phyloP scores from a whole-genome alignment of 2,113 vertebrate species.

The Colius striatus region DNA sequence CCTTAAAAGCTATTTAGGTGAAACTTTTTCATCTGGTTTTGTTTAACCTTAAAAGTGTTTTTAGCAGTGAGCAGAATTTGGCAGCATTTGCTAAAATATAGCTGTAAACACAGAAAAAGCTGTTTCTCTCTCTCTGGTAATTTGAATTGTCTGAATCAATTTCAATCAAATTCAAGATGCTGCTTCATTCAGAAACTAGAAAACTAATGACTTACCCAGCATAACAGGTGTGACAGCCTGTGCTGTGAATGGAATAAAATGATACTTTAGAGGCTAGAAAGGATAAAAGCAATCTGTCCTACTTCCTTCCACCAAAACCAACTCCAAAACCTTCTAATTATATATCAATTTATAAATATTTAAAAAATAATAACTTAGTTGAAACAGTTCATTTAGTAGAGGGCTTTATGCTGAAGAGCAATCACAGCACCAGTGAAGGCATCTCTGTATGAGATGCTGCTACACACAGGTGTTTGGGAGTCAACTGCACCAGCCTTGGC shows the following conservation, averaged over 20 bases:
- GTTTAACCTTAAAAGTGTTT: neutral
- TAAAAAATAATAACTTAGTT: neutral
- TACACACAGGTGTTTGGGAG: neutral
- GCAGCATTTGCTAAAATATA: neutral
- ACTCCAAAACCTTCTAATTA: neutral
- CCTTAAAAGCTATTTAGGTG: neutral
- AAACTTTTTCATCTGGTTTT: neutral
- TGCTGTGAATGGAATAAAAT: constrained; percentile 37
- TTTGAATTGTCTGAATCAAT: neutral
- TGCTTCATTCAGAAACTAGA: neutral
- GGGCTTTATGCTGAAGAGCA: neutral
- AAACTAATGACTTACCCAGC: neutral
- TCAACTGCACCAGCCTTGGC: neutral
- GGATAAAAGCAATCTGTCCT: neutral
- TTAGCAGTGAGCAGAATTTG: neutral
- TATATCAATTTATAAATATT: neutral
- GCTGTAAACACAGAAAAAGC: neutral
- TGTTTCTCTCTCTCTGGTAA: neutral
- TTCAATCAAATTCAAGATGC: neutral
- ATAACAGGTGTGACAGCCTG: neutral
- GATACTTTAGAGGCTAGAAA: neutral
- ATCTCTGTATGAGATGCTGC: neutral
- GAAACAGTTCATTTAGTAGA: neutral
- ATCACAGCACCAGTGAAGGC: neutral
- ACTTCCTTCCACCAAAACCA: neutral